Percentiles rank a stretch among this genome's conserved stretches.
Evolutionary conservation across 2,888 invertebrate species (phyloP).

Genomic region (Hedya salicella): DNA sequence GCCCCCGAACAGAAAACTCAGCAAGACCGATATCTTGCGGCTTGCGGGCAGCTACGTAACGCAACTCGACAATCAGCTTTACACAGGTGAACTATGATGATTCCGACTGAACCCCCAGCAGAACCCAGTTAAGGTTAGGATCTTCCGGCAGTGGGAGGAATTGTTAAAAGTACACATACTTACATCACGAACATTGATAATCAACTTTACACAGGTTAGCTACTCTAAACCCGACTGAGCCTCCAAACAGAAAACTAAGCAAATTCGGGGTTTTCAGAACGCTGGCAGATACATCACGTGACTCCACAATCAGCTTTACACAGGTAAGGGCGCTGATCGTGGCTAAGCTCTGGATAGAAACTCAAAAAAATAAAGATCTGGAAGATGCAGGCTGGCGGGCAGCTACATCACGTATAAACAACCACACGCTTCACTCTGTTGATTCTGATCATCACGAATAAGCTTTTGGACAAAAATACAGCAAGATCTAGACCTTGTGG

Average conservation of each 20-base stretch:
- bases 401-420: constrained; percentile 87
- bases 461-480: too few species aligned
- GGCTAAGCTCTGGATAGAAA: too few species aligned
- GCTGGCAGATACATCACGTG: constrained; percentile 97
- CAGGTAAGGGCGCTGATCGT: too few species aligned
- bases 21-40: constrained; percentile 97
- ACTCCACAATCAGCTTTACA: constrained; percentile 89
- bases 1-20: constrained; percentile 95
- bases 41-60: constrained; percentile 97
- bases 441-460: too few species aligned
- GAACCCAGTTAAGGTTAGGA: constrained; percentile 97
- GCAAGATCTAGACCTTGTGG: too few species aligned
- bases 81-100: constrained; percentile 81
- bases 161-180: too few species aligned
- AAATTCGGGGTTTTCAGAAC: constrained; percentile 97
- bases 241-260: constrained; percentile 95
- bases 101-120: constrained; percentile 96
- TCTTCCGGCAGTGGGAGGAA: too few species aligned
- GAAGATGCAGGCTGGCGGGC: constrained; percentile 94
- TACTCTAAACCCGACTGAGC: constrained; percentile 97
- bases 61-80: constrained; percentile 91
- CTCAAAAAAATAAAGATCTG: too few species aligned
- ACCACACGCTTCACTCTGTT: constrained; percentile 88
- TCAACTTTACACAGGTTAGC: constrained; percentile 87
- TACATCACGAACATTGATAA: constrained; percentile 96